Base-by-base conservation (phyloP, 35 echinoderm and acorn worm genomes). In the Holothuria glaberrima region DNA sequence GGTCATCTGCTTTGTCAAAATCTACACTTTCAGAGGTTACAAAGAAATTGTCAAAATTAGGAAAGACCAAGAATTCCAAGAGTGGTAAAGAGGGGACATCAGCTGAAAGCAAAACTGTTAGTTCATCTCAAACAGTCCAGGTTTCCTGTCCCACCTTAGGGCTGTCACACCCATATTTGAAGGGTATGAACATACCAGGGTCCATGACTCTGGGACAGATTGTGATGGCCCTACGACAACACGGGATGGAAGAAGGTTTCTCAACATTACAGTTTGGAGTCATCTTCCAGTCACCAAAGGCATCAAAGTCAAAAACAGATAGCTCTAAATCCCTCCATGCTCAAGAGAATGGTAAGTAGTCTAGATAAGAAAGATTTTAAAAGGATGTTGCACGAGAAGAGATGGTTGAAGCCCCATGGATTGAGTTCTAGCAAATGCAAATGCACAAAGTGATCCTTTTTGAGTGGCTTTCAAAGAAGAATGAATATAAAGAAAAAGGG, bases 311-410 rank as follows among this genome's bases (percentile, higher is more conserved):
- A 12, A 97, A 97, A 79, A 94, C 95, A 22, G 95, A 97, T 50
- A 97, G 89, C 89, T 93, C 95, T 41, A 97, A 97, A 70, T 80
- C 88, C 12, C 82, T 71, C 20, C 88, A 97, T 86, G 92, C 92
- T 64, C 73, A 97, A 58, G 88, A 94, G 88, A 92, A 89, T 94
- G 88, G 67, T 62, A 27, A 68, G 83, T 36, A 9, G 21, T 41
- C 36, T 4, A 41, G 7, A 41, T 41, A 7, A 41, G 2, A 7
- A 41, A 41, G 36, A 41, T 41, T 41, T 41, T 41, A 4, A n/a
- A n/a, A n/a, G n/a, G n/a, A n/a, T n/a, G n/a, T n/a, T n/a, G n/a
- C n/a, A n/a, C n/a, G n/a, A n/a, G n/a, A n/a, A n/a, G n/a, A n/a
- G n/a, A n/a, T n/a, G n/a, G n/a, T n/a, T n/a, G n/a, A n/a, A n/a